Evolutionary conservation across 2,888 invertebrate genomes (phyloP), one percentile per base, ranked within the genome.

Genomic region (Myopa testacea): DNA sequence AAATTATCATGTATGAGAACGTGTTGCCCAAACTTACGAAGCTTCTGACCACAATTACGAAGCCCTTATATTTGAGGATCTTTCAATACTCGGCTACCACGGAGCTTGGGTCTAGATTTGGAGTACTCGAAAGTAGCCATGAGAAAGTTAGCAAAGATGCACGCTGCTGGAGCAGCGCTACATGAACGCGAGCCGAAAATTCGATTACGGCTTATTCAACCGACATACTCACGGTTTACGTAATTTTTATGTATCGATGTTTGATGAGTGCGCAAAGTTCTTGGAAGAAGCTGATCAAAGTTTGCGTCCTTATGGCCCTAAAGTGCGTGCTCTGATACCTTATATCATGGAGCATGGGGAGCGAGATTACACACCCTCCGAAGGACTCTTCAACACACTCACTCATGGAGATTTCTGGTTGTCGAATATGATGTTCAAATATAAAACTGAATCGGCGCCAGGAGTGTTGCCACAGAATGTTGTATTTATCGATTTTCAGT

Each of bases 71-170:
- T 85, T 87, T 38, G 86, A 87, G 69, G 86, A 87, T 80, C 78
- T 87, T 6, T 79, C 83, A 0, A 82, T 82, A 4, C 62, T 74
- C 0, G 78, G 83, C 1, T 87, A 82, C 77, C 75, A 76, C 84
- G 88, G 4, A 71, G 84, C 26, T 79, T 74, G 3, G 88, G 89
- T 4, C 83, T 90, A 60, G 90, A 91, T 78, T 71, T 90, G 74
- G 83, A 84, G 1, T 90, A 91, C 77, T 81, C 89, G 0, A 86
- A 85, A 78, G 4, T 90, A 63, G 85, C 87, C 0, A 78, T 91
- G 0, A 83, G 84, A 4, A 87, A 90, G 10, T 80, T 91, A 81
- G 91, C 91, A 1, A 88, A 88, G 80, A 90, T 91, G 83, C 91
- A 91, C 82, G 90, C 91, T 0, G 84, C 90, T 0, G 90, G 90